Evolutionary conservation across 1,140 invertebrate species (phyloP).

Genomic region (Drosophila kepulauana): DNA sequence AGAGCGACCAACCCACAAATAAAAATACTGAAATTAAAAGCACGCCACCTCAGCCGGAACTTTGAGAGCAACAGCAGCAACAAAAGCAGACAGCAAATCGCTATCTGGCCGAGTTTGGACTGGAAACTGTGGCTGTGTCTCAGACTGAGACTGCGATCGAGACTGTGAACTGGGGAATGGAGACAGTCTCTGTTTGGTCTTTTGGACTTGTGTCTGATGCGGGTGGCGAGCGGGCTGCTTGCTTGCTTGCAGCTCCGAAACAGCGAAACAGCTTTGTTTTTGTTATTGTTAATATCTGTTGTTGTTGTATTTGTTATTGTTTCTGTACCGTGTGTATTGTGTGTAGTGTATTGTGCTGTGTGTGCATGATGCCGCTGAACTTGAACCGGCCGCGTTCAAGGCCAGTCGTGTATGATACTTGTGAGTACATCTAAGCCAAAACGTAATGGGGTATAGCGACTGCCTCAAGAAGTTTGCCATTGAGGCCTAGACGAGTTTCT

Average conservation of each 20-base stretch:
- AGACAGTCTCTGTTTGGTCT: slow-evolving; percentile 3
- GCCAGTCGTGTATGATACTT: slow-evolving; percentile 46
- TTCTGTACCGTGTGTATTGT: slow-evolving; percentile 11
- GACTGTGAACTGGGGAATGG: slow-evolving; percentile 32
- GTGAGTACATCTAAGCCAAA: slow-evolving; percentile 29
- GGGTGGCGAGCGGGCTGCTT: slow-evolving; percentile 50
- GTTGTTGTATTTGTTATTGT: slow-evolving; percentile 2
- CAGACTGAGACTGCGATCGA: slow-evolving; percentile 35
- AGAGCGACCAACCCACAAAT: slow-evolving; percentile 54
- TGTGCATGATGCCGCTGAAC: slow-evolving; percentile 68
- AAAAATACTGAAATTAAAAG: slow-evolving; percentile 33
- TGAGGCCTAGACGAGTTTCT: background rate
- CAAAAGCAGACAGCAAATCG: slow-evolving; percentile 17
- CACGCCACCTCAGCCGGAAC: slow-evolving; percentile 70
- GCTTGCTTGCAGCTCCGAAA: slow-evolving; percentile 53
- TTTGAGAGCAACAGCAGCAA: slow-evolving; percentile 46
- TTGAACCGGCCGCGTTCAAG: slow-evolving; percentile 74
- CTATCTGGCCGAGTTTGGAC: slow-evolving; percentile 38
- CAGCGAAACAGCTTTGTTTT: slow-evolving; percentile 65
- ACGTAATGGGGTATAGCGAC: slow-evolving; percentile 14
- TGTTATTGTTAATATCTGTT: slow-evolving; percentile 37
- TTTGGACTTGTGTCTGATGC: slow-evolving; percentile 29
- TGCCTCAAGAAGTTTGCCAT: background rate
- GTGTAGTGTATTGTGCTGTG: slow-evolving; percentile 31
- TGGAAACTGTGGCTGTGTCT: slow-evolving; percentile 38